Conservation (phyloP, 2,113 vertebrate genomes). For the Mus musculus region DNA sequence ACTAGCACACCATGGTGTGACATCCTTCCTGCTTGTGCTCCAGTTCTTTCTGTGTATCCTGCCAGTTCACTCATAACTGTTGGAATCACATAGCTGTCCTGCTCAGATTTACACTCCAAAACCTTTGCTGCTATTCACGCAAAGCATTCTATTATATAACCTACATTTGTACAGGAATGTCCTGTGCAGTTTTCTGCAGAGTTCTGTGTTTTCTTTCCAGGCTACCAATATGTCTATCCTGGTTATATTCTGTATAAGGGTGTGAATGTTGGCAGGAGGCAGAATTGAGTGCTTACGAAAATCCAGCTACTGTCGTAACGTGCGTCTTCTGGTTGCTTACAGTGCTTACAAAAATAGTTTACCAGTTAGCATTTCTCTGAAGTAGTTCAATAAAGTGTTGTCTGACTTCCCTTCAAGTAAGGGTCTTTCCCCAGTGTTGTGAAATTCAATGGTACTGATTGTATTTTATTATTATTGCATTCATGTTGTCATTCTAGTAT, state of each 20-base stretch:
- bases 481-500: slow-evolving; percentile 2
- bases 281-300: slow-evolving; percentile 30
- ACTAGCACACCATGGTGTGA: not conserved
- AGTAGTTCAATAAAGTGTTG: slow-evolving; percentile 20
- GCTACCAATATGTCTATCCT: not conserved
- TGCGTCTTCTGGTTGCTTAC: not conserved
- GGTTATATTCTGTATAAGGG: not conserved
- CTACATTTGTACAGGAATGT: slow-evolving; percentile 1
- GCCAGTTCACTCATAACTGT: not conserved
- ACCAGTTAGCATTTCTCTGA: not conserved
- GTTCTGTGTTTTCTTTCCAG: not conserved
- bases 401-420: not conserved
- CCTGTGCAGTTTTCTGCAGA: not conserved
- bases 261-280: not conserved
- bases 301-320: not conserved
- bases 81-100: not conserved
- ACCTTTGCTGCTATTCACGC: not conserved
- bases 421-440: not conserved
- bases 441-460: slow-evolving; percentile 9
- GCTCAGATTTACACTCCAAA: slow-evolving; percentile 13
- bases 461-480: slow-evolving; percentile 5
- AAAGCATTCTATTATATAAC: not conserved
- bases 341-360: not conserved
- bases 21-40: not conserved
- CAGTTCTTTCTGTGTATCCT: not conserved